A percentile compares a stretch with the other conserved stretches of the same genome.
phyloP scores from a whole-genome alignment of 2,797 vertebrate genomes.

The Bryconaethiops microstoma region DNA sequence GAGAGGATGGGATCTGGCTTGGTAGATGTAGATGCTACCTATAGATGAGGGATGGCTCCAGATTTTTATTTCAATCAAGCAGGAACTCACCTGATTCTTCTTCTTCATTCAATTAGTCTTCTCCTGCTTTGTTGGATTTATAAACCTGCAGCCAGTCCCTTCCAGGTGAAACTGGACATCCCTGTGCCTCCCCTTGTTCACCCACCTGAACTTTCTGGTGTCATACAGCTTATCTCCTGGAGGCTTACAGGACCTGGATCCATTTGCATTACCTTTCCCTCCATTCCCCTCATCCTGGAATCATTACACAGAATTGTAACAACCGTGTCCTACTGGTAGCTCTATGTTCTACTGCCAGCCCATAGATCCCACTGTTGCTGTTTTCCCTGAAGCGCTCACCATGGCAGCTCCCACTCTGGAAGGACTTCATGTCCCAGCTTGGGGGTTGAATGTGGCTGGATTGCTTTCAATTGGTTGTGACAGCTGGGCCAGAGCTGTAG shows the following conservation, averaged over 20 bases:
- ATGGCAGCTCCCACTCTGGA: not conserved
- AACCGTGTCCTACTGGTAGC: not conserved
- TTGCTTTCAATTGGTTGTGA: not conserved
- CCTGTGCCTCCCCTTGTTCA: too few relatives aligned
- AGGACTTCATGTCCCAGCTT: not conserved
- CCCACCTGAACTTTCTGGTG: too few relatives aligned
- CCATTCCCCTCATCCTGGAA: not conserved
- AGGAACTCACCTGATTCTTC: too few relatives aligned
- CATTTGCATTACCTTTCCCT: not conserved
- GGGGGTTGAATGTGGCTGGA: not conserved
- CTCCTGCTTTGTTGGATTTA: too few relatives aligned
- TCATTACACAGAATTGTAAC: not conserved
- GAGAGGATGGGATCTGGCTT: too few relatives aligned
- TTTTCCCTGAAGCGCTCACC: not conserved
- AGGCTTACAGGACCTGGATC: not conserved
- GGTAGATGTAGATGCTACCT: too few relatives aligned
- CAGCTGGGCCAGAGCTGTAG: not conserved
- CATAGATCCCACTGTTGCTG: not conserved
- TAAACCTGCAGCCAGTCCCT: too few relatives aligned
- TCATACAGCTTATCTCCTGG: not conserved
- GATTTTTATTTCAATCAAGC: too few relatives aligned
- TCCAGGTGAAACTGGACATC: too few relatives aligned
- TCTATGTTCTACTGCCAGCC: not conserved
- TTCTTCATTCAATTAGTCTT: too few relatives aligned
- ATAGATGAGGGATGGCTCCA: too few relatives aligned